Evolutionary conservation across 1,140 invertebrate species (phyloP).

Genomic region (Drosophila aff.): DNA sequence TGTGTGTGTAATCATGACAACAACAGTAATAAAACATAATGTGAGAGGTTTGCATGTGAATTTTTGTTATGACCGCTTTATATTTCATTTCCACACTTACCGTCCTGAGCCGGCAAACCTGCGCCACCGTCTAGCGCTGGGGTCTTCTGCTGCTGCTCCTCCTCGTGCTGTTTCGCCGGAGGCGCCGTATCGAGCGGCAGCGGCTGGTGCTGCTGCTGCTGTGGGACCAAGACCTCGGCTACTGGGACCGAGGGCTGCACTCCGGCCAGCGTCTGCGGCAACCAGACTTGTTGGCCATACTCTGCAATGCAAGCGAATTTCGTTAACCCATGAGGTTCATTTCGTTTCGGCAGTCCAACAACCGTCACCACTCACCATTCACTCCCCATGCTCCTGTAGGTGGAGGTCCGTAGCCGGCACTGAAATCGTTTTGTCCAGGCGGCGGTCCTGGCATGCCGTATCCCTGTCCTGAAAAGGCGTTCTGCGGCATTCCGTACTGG

Average conservation of each 20-base stretch:
- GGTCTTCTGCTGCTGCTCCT: slow-evolving; percentile 38
- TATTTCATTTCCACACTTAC: slow-evolving; percentile 78
- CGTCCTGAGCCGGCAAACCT: slow-evolving; percentile 73
- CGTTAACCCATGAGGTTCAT: no score
- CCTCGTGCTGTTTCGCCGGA: slow-evolving; percentile 21
- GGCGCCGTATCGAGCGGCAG: slow-evolving; percentile 13
- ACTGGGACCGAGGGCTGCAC: slow-evolving; percentile 38
- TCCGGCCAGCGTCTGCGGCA: slow-evolving; percentile 48
- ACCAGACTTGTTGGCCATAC: slow-evolving; percentile 75
- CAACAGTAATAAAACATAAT: slow-evolving; percentile 82
- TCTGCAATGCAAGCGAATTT: slow-evolving; percentile 19
- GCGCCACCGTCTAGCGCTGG: slow-evolving; percentile 65
- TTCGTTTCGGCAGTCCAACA: not conserved
- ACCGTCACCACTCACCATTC: slow-evolving; percentile 55
- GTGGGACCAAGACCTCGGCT: slow-evolving; percentile 32
- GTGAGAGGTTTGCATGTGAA: slow-evolving; percentile 81
- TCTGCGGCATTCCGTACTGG: slow-evolving; percentile 65
- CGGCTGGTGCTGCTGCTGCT: slow-evolving; percentile 42
- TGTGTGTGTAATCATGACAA: slow-evolving; percentile 68
- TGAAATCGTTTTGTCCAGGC: slow-evolving; percentile 50
- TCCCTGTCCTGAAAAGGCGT: slow-evolving; percentile 55
- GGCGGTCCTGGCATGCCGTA: slow-evolving; percentile 66
- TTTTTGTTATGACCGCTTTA: slow-evolving; percentile 58
- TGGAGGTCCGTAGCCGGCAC: slow-evolving; percentile 59
- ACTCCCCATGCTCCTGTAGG: slow-evolving; percentile 64